Conservation (phyloP, 2,888 invertebrate genomes). For the Gymnoscelis rufifasciata region DNA sequence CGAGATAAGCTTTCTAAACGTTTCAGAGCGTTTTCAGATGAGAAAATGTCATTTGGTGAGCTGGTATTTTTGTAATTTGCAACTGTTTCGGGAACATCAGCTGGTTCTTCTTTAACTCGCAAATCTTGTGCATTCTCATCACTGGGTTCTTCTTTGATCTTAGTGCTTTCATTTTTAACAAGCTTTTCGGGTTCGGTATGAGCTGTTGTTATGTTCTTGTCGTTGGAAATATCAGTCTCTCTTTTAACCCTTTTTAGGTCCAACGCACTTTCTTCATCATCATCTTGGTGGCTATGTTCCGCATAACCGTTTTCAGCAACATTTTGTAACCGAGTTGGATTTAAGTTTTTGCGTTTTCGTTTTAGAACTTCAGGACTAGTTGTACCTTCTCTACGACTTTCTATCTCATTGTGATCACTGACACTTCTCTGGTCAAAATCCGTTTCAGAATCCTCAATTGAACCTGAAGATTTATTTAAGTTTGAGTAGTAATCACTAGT, state of each 20-base stretch:
- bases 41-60: constrained; percentile 46
- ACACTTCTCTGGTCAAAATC: constrained; percentile 68
- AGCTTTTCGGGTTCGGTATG: constrained; percentile 40
- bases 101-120: constrained; percentile 60
- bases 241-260: constrained; percentile 64
- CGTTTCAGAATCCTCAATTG: constrained; percentile 65
- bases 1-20: constrained; percentile 89
- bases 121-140: constrained; percentile 56
- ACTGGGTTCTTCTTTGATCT: constrained; percentile 51
- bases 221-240: constrained; percentile 38
- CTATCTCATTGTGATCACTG: constrained; percentile 63
- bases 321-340: constrained; percentile 89
- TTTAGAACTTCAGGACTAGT: constrained; percentile 82
- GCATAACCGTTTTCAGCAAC: constrained; percentile 38
- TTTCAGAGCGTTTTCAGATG: constrained; percentile 84
- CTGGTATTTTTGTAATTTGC: constrained; percentile 32
- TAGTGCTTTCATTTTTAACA: constrained; percentile 50
- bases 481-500: constrained; percentile 68
- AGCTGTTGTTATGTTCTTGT: constrained; percentile 23
- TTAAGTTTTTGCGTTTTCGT: constrained; percentile 92
- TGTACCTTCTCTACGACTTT: constrained; percentile 70
- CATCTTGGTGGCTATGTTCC: constrained; percentile 39
- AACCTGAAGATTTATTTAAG: constrained; percentile 61
- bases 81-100: constrained; percentile 52
- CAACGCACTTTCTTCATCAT: constrained; percentile 49